Evolutionary conservation across 2,888 invertebrate species (phyloP).

Genomic region (Caenorhabditis sp.): DNA sequence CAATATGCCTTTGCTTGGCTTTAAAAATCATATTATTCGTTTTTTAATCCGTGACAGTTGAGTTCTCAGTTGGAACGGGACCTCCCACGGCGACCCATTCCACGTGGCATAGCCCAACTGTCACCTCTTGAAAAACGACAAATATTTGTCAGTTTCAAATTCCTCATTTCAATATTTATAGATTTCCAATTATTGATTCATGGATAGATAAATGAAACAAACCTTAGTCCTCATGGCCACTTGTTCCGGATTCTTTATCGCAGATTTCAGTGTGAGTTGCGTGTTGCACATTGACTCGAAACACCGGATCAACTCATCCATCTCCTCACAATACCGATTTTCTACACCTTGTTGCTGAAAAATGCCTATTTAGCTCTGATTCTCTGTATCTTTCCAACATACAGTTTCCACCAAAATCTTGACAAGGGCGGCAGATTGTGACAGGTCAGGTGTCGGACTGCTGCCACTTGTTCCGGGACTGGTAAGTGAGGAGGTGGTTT

Average conservation of each 20-base stretch:
- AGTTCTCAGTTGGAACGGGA: no score
- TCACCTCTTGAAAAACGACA: no score
- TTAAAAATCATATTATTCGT: no score
- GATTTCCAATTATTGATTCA: no score
- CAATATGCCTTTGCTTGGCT: no score
- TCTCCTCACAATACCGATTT: conserved; percentile 9
- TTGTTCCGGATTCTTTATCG: conserved; percentile 63
- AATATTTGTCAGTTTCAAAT: no score
- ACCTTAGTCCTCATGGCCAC: conserved; percentile 67
- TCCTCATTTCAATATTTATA: no score
- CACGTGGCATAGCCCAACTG: no score
- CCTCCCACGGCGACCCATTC: no score
- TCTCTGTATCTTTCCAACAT: no score
- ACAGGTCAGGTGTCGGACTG: conserved; percentile 32
- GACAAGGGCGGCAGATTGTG: neutral
- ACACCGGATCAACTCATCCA: conserved; percentile 52
- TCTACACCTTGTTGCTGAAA: conserved; percentile 52
- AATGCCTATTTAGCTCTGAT: neutral
- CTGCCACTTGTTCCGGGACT: conserved; percentile 27
- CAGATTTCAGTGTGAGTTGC: conserved; percentile 63
- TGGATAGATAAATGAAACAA: no score
- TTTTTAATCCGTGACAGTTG: no score
- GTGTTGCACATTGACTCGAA: conserved; percentile 66
- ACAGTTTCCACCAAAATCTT: conserved; percentile 12
- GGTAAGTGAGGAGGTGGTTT: neutral